Percentiles rank a stretch among this genome's conserved stretches.
phyloP scores from a whole-genome alignment of 2,797 vertebrate genomes.

The Malurus splendens region DNA sequence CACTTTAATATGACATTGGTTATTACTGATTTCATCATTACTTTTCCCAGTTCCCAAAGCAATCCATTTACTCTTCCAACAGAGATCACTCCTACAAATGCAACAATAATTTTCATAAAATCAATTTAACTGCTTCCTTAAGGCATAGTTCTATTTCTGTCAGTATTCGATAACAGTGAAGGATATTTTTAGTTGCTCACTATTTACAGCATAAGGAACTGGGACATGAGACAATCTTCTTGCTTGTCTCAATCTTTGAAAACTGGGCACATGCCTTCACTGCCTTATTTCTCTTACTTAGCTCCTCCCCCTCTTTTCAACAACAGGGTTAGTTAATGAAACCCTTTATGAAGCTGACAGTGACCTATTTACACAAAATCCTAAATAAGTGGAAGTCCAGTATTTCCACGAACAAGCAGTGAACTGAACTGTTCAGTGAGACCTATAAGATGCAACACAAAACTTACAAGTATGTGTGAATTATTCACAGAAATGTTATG shows the following conservation, averaged over 20 bases:
- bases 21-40: background rate
- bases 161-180: background rate
- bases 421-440: background rate
- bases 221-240: background rate
- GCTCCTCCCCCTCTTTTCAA: background rate
- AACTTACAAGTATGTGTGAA: background rate
- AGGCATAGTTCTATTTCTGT: background rate
- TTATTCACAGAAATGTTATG: background rate
- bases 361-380: background rate
- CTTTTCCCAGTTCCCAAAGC: background rate
- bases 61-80: background rate
- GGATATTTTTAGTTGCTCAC: background rate
- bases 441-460: background rate
- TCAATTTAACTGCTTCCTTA: background rate
- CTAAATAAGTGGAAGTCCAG: background rate
- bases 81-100: background rate
- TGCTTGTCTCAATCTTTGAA: background rate
- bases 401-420: background rate
- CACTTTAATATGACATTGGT: background rate
- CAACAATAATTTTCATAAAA: background rate
- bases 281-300: background rate
- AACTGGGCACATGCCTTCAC: background rate
- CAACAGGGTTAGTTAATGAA: background rate
- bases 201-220: constrained; percentile 16
- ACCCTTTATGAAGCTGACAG: background rate